Base-by-base conservation (phyloP, 1,140 invertebrate genomes). In the Drosophila subobscura region DNA sequence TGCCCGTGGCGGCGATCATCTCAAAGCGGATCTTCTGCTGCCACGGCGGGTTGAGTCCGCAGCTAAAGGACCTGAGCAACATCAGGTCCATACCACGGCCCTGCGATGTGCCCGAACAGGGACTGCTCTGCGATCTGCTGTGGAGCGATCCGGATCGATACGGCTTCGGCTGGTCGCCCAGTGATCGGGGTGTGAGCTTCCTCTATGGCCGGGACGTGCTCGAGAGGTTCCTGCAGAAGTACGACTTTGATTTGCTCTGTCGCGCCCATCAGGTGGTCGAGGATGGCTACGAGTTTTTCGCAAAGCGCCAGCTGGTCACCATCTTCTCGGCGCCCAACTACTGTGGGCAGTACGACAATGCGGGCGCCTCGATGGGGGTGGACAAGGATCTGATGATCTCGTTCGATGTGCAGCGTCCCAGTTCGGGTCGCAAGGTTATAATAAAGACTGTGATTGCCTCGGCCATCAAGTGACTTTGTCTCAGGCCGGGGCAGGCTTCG, bases 351-450 rank as follows among this genome's bases (percentile, higher is more conserved):
- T 99, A 99, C 92, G 98, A 99, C 92, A 99, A 99, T 92, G 98
- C 98, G 37, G 93, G 92, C 67, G 98, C 97, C 51, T 99, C 99
- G 97, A 99, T 99, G 98, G 97, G 96, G 79, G 98, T 99, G 2
- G 98, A 99, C 91, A 98, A 99, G 90, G 98, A 97, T 47, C 93
- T 99, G 5, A 98, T 99, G 97, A 99, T 98, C 93, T 99, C 98
- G 72, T 99, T 94, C 93, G 50, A 67, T 37, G 57, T 78, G 2
- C 49, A 72, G 6, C 33, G 37, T 1, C 67, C 67, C 33, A 12
- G 33, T 37, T 4, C 33, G 10, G 33, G 33, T 37, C 33, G 10
- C 33, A 37, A 2, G 10, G 33, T 37, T 37, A 0, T 12, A 37
- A 12, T 37, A 37, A 37, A 37, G 10, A 37, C 10, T 37, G 33